Evolutionary conservation across 2,113 vertebrate genomes (phyloP).

Genomic region (rabbit (Oryctolagus cuniculus)): DNA sequence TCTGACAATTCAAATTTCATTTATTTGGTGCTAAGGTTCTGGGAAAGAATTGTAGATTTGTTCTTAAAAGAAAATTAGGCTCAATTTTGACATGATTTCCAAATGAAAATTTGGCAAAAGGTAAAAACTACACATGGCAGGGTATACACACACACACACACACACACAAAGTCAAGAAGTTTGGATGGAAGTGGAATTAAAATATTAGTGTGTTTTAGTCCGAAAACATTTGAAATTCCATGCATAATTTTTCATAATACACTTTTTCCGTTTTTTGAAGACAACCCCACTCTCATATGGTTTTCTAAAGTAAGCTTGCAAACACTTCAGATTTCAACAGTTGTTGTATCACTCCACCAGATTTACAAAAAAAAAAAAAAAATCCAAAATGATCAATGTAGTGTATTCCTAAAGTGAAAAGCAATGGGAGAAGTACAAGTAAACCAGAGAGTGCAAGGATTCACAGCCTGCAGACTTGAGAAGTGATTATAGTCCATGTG

Average conservation of each 20-base stretch:
- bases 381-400: not conserved
- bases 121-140: not conserved
- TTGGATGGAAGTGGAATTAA: too few species aligned
- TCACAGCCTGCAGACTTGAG: not conserved
- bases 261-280: too few species aligned
- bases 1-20: not conserved
- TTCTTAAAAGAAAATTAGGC: conserved; percentile 17
- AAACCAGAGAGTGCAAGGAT: not conserved
- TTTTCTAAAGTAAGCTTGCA: conserved; percentile 42
- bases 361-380: not conserved
- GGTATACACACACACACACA: not conserved
- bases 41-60: not conserved
- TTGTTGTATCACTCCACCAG: not conserved
- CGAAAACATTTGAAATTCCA: too few species aligned
- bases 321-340: not conserved
- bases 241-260: too few species aligned
- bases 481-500: not conserved
- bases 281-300: not conserved
- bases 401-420: not conserved
- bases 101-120: conserved; percentile 57
- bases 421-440: not conserved
- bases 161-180: not conserved
- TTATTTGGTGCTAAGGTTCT: conserved; percentile 32
- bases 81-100: not conserved
- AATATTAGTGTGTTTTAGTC: too few species aligned